Conservation (phyloP, 64 coral and sea anemone species). For the Stichodactyla mertensii region DNA sequence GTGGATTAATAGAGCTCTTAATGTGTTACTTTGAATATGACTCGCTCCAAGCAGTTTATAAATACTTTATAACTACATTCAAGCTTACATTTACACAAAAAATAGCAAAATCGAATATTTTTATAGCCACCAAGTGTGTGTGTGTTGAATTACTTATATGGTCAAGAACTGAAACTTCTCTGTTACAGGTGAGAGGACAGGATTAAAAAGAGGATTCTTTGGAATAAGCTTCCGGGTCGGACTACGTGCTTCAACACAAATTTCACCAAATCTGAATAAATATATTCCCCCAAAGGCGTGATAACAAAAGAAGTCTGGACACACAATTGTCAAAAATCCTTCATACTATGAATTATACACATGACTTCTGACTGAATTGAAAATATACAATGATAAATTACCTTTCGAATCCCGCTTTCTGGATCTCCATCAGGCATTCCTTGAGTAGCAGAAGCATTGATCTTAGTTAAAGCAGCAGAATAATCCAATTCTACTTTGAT, state of each 20-base stretch:
- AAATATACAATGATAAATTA: not conserved
- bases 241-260: not conserved
- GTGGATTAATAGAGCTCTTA: too few species aligned
- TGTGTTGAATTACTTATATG: too few species aligned
- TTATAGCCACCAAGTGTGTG: too few species aligned
- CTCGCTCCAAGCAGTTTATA: too few species aligned
- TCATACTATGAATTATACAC: too few species aligned
- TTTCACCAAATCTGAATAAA: not conserved
- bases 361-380: too few species aligned
- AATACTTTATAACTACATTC: too few species aligned
- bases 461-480: constrained; percentile 65
- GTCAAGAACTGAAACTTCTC: too few species aligned
- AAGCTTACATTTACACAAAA: too few species aligned
- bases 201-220: not conserved
- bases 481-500: constrained; percentile 78
- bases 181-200: too few species aligned
- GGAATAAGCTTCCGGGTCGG: not conserved
- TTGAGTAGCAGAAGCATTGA: constrained; percentile 51
- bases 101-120: too few species aligned
- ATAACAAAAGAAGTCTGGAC: not conserved
- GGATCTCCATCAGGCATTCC: constrained; percentile 48
- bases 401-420: constrained; percentile 72
- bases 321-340: not conserved
- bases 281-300: not conserved
- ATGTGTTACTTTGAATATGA: too few species aligned